Percentiles rank a stretch among this genome's conserved stretches.
Conservation (phyloP, 2,113 vertebrate genomes). For the Sardina pilchardus region DNA sequence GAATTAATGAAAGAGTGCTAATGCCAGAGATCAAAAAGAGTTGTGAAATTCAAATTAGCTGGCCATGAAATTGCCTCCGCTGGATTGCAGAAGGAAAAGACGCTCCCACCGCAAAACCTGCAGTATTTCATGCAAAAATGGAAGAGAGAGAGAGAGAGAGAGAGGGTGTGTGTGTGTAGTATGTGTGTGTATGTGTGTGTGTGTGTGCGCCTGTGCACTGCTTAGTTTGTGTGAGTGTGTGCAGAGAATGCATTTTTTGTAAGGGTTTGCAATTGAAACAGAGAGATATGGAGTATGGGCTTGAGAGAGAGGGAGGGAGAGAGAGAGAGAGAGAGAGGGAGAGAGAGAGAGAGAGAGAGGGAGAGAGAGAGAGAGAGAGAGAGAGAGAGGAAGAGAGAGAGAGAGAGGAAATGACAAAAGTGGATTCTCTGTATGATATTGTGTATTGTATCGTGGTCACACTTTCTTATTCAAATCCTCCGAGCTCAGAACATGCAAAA, state of each 20-base stretch:
- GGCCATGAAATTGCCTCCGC: slow-evolving; percentile 55
- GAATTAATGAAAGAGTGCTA: slow-evolving; percentile 62
- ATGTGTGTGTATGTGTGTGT: slow-evolving; percentile 10
- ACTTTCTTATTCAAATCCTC: not conserved
- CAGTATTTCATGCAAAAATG: slow-evolving; percentile 18
- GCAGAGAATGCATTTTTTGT: too few relatives aligned
- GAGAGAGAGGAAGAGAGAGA: not conserved
- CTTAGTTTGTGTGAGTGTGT: not conserved
- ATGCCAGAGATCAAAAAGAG: slow-evolving; percentile 63
- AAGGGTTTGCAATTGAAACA: slow-evolving; percentile 20
- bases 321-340: not conserved
- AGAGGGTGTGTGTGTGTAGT: not conserved
- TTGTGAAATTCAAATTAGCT: slow-evolving; percentile 59
- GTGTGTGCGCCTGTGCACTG: slow-evolving; percentile 12
- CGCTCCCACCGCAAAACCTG: slow-evolving; percentile 37
- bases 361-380: not conserved
- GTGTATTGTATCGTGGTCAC: not conserved
- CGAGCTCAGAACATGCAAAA: not conserved
- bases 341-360: too few relatives aligned
- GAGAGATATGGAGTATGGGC: too few relatives aligned
- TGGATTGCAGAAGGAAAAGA: slow-evolving; percentile 45
- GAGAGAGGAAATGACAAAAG: not conserved
- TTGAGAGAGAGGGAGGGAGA: not conserved
- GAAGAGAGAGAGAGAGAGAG: slow-evolving; percentile 38
- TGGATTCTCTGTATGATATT: not conserved